These are phyloP conservation scores for Ceratoteleas bidentatus DNA, from an alignment of 1,140 invertebrate genomes.

Conservation along the genomic window DNA sequence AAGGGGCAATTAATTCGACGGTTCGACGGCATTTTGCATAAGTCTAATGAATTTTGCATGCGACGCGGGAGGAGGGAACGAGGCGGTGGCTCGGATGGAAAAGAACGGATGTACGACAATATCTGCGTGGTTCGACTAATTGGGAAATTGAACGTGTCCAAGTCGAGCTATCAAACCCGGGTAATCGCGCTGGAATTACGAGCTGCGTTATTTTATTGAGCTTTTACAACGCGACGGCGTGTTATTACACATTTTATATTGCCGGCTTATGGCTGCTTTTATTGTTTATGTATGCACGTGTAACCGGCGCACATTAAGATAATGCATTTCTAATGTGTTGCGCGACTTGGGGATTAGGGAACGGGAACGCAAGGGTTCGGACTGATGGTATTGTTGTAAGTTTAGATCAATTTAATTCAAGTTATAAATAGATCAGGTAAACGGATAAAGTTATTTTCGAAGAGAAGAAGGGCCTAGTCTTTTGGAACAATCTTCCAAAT, in stretches of 20 bases:
- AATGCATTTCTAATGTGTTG: no score
- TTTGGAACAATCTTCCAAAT: no score
- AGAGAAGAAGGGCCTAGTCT: no score
- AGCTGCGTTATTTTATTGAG: conserved; percentile 19
- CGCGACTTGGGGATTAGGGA: no score
- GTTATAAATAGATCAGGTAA: no score
- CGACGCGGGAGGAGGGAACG: no score
- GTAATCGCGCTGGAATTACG: conserved; percentile 14
- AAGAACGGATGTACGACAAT: background rate
- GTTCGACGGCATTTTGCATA: background rate
- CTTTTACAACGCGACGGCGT: conserved; percentile 12
- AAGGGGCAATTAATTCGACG: background rate
- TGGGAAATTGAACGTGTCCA: conserved; percentile 12
- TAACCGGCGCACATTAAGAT: conserved; percentile 5
- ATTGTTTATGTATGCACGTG: conserved; percentile 6
- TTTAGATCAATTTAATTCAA: no score
- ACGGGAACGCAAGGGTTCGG: background rate
- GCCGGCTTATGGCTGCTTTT: conserved; percentile 11
- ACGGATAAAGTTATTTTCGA: no score
- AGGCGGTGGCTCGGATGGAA: background rate
- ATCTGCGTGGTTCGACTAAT: conserved; percentile 7
- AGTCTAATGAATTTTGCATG: no score
- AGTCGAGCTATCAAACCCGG: conserved; percentile 11
- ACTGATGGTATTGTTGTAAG: no score
- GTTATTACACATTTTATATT: conserved; percentile 26